Evolutionary conservation across 2,113 vertebrate species (phyloP).

Genomic region (Callipepla squamata): DNA sequence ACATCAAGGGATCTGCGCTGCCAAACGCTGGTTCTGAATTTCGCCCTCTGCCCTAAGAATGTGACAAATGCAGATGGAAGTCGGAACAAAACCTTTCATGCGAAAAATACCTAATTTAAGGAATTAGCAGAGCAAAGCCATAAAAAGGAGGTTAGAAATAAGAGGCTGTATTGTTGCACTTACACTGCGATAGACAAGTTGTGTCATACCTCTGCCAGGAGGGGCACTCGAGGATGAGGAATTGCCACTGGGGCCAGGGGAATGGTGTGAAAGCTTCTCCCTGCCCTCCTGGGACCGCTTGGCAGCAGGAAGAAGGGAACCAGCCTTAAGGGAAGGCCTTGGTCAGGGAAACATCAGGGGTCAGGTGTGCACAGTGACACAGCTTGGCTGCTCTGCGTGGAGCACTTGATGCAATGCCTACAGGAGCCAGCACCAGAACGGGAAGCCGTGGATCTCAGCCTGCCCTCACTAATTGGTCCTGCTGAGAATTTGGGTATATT

Average conservation of each 20-base stretch:
- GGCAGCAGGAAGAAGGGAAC: not conserved
- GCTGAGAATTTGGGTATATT: constrained; percentile 10
- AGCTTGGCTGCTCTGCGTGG: not conserved
- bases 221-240: not conserved
- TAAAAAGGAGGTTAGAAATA: not conserved
- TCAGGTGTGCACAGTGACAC: not conserved
- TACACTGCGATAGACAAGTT: not conserved
- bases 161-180: not conserved
- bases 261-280: rapidly evolving
- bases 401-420: not conserved
- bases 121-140: constrained; percentile 47
- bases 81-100: constrained; percentile 40
- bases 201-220: not conserved
- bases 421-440: not conserved
- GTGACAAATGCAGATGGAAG: constrained; percentile 46
- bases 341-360: not conserved
- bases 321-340: rapidly evolving
- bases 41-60: constrained; percentile 59
- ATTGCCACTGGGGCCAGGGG: not conserved
- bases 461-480: constrained; percentile 30
- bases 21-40: not conserved
- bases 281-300: rapidly evolving
- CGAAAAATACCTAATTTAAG: constrained; percentile 50
- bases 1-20: constrained; percentile 48
- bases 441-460: not conserved